Base-by-base conservation (phyloP, 2,113 vertebrate species). In the Ibidorhyncha struthersii region DNA sequence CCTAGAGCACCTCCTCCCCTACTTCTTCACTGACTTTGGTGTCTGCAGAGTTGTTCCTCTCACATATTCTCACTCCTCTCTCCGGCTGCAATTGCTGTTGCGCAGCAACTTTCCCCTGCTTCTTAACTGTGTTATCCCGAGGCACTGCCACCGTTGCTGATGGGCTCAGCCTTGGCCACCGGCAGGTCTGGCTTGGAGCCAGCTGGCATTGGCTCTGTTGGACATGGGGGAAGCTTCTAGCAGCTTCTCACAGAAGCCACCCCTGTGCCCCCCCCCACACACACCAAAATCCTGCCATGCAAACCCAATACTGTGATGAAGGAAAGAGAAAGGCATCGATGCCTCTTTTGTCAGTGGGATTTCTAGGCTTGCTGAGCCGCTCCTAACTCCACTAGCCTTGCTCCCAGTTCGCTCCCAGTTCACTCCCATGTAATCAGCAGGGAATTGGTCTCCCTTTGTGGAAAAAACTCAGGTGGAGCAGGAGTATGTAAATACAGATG, bases 371-470 rank as follows among this genome's bases (percentile, higher is more conserved):
- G 18, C 34, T 70, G n/a, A 11, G 1, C 19, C 56, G 23, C 13
- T 52, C 18, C 23, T 61, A 12, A 23, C 7, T 23, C 61, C 14
- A 21, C 20, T 38, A n/a, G 25, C 17, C 29, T 56, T 66, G 36
- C 11, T 56, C 19, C 16, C 20, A n/a, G 5, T 25, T 85, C 53
- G 34, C 9, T 56, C 19, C 16, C 20, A n/a, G 5, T 25, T 85
- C 53, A 36, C 6, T 72, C 15, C 10, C 9, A 17, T 14, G 26
- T 19, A 38, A 52, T 17, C 59, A 61, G 1, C 0, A 0, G 30
- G 17, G 36, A 72, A 72, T 10, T 50, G 17, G 12, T 59, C 49
- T 21, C 20, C 3, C 43, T 83, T 63, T 43, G 18, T 12, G 4
- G 23, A 36, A 20, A 43, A 79, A 30, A 5, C 29, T 77, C 40